Evolutionary conservation across 2,113 vertebrate genomes (phyloP).

Genomic region (Myotis lucifugus): DNA sequence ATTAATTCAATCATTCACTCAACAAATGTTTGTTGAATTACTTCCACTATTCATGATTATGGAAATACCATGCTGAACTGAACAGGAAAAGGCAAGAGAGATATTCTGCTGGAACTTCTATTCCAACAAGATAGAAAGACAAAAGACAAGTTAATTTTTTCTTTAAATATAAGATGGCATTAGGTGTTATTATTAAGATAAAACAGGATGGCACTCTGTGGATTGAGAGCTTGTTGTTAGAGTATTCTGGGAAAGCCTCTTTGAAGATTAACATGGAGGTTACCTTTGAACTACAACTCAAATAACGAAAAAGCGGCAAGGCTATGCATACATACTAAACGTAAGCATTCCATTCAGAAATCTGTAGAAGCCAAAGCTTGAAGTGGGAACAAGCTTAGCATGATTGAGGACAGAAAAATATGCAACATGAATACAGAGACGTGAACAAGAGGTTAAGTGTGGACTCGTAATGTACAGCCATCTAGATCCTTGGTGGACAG

Average conservation of each 20-base stretch:
- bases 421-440: background rate
- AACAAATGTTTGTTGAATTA: background rate
- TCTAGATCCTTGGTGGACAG: background rate
- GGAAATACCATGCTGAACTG: background rate
- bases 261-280: background rate
- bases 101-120: background rate
- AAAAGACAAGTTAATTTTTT: background rate
- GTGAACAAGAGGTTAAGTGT: background rate
- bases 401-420: background rate
- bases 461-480: background rate
- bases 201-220: background rate
- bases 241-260: background rate
- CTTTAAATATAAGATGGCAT: background rate
- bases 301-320: background rate
- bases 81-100: background rate
- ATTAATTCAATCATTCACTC: background rate
- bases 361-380: background rate
- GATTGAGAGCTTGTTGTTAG: background rate
- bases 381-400: background rate
- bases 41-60: background rate
- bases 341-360: background rate
- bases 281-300: background rate
- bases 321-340: background rate
- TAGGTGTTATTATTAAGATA: background rate
- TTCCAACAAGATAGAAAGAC: background rate